Conservation (phyloP, 2,888 invertebrate genomes). For the Gymnosoma rotundatum region DNA sequence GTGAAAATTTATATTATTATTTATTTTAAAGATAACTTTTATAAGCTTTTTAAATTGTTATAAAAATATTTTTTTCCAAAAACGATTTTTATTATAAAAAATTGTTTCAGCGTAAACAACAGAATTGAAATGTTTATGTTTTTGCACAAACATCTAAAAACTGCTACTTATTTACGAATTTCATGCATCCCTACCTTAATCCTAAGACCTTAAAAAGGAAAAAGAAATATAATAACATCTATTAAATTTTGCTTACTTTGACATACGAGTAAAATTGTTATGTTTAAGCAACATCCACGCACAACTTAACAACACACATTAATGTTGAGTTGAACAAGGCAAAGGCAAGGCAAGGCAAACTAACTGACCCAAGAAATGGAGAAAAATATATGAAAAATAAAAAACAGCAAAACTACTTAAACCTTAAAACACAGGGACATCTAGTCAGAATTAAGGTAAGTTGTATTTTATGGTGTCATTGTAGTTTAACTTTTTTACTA, state of each 20-base stretch:
- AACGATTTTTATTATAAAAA: too few relatives aligned
- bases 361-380: neutral
- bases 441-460: conserved; percentile 37
- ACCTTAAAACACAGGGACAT: conserved; percentile 26
- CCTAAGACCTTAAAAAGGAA: neutral
- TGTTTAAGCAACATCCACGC: conserved; percentile 25
- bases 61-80: too few relatives aligned
- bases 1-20: too few relatives aligned
- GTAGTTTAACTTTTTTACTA: conserved; percentile 28
- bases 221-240: conserved; percentile 10
- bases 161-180: conserved; percentile 4
- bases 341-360: neutral
- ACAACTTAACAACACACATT: neutral
- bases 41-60: too few relatives aligned
- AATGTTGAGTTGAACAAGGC: neutral
- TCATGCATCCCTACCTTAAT: neutral
- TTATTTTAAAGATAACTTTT: too few relatives aligned
- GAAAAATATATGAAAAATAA: neutral
- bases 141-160: neutral
- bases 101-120: too few relatives aligned
- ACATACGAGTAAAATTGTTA: conserved; percentile 19
- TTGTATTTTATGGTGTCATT: conserved; percentile 28
- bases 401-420: neutral
- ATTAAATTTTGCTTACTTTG: conserved; percentile 49
- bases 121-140: too few relatives aligned